Evolutionary conservation across 2,113 vertebrate genomes (phyloP), one percentile per base, ranked within the genome.

Genomic region (Ochotona curzoniae): DNA sequence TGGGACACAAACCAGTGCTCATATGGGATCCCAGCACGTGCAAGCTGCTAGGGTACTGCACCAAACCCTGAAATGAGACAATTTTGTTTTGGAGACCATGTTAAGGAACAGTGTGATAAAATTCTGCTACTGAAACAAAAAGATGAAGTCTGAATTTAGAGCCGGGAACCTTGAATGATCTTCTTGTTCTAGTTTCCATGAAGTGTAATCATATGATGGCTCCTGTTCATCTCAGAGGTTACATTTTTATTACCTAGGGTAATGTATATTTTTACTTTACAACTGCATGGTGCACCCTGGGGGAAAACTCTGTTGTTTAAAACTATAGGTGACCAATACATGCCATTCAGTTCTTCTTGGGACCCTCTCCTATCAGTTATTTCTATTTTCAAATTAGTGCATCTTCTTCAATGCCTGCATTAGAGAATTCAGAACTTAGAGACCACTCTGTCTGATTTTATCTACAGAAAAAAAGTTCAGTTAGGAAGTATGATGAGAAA

Each of bases 401-500:
- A 32, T 71, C 87, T 63, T 66, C 49, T 44, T 82, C 7, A 30
- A 87, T 47, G 28, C 11, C 47, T 44, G 8, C 54, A 30, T 86
- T 88, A 90, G 67, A 57, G 78, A 82, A 83, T 79, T 90, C 30
- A 83, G 75, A 89, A 35, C 13, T 3, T 3, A 87, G 7, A 69
- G 23, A 28, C 12, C 25, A 47, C 35, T 91, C 10, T 90, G 73
- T 13, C 70, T 70, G 9, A 80, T 54, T 90, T 85, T 54, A 73
- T 30, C 75, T 47, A 60, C 17, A 49, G 61, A 85, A 26, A 64
- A 66, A 20, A 70, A 54, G 44, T 13, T 75, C 73, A 28, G 3
- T 44, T 15, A 87, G 20, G 32, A 20, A 20, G 69, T 14, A 66
- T 51, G 82, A 90, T 75, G 54, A 11, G 35, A 93, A 82, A 87